phyloP scores from a whole-genome alignment of 2,888 invertebrate species.

The Lithodes maja region DNA sequence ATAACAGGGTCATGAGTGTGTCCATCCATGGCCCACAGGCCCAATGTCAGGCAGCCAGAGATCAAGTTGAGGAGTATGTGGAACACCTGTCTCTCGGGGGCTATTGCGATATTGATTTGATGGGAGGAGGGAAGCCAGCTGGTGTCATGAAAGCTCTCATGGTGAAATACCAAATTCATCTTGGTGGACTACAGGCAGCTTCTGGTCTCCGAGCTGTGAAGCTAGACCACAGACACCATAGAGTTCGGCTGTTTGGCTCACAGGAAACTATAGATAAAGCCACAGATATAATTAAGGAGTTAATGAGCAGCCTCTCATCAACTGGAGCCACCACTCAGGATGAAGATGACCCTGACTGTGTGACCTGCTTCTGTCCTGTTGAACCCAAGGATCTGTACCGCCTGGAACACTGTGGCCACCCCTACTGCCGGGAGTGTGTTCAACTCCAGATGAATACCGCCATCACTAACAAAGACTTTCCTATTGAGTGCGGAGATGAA shows the following conservation, averaged over 20 bases:
- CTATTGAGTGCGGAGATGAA: constrained; percentile 32
- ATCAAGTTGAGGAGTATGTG: background rate
- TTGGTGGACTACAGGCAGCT: background rate
- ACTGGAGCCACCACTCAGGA: background rate
- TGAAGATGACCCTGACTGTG: constrained; percentile 33
- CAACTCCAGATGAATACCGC: constrained; percentile 40
- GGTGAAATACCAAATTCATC: constrained; percentile 29
- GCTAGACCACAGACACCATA: constrained; percentile 29
- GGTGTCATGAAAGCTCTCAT: constrained; percentile 47
- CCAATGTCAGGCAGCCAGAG: background rate
- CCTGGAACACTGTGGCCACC: constrained; percentile 38
- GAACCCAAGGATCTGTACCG: constrained; percentile 22
- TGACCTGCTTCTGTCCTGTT: constrained; percentile 35
- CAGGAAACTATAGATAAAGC: constrained; percentile 20
- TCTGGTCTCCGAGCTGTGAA: constrained; percentile 16
- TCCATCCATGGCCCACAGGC: constrained; percentile 30
- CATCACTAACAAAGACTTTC: constrained; percentile 35
- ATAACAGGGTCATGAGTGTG: constrained; percentile 23
- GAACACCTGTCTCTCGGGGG: background rate
- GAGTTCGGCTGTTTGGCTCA: constrained; percentile 19
- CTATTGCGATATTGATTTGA: constrained; percentile 5
- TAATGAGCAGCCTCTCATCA: background rate
- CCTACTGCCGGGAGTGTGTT: constrained; percentile 42
- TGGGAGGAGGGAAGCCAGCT: constrained; percentile 15
- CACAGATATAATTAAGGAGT: constrained; percentile 4